Conservation (phyloP, 2,888 invertebrate species). For the Congeria kusceri region DNA sequence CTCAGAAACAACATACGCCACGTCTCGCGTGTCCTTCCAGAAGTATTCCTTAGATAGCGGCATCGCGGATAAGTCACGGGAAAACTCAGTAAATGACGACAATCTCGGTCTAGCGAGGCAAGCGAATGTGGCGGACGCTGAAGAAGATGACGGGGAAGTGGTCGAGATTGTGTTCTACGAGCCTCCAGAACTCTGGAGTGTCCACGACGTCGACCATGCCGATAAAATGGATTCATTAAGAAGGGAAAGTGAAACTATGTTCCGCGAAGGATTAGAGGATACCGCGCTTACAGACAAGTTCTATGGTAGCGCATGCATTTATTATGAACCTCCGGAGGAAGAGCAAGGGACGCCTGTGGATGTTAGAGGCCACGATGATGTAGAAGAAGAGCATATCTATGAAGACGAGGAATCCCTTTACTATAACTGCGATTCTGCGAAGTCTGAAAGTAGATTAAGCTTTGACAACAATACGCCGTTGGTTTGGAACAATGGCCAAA, state of each 20-base stretch:
- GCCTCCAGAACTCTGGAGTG: conserved; percentile 24
- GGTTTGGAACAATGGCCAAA: too few species aligned
- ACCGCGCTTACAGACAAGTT: too few species aligned
- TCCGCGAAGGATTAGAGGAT: too few species aligned
- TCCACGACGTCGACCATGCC: too few species aligned
- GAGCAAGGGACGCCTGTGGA: too few species aligned
- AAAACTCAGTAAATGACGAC: background rate
- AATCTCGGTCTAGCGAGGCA: background rate
- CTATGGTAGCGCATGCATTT: background rate
- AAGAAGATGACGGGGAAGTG: background rate
- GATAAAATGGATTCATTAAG: conserved; percentile 9
- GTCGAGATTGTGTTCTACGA: conserved; percentile 29
- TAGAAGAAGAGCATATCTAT: too few species aligned
- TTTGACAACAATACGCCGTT: too few species aligned
- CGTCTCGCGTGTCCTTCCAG: conserved; percentile 17
- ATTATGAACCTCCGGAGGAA: background rate
- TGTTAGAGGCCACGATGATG: too few species aligned
- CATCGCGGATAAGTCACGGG: background rate
- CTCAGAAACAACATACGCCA: conserved; percentile 24
- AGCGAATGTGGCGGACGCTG: background rate
- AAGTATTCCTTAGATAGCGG: background rate
- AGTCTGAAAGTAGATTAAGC: too few species aligned
- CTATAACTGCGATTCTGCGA: too few species aligned
- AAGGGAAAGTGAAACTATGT: too few species aligned
- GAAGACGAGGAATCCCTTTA: too few species aligned